phyloP scores from a whole-genome alignment of 2,797 vertebrate genomes.

The Rhynchonycteris naso region DNA sequence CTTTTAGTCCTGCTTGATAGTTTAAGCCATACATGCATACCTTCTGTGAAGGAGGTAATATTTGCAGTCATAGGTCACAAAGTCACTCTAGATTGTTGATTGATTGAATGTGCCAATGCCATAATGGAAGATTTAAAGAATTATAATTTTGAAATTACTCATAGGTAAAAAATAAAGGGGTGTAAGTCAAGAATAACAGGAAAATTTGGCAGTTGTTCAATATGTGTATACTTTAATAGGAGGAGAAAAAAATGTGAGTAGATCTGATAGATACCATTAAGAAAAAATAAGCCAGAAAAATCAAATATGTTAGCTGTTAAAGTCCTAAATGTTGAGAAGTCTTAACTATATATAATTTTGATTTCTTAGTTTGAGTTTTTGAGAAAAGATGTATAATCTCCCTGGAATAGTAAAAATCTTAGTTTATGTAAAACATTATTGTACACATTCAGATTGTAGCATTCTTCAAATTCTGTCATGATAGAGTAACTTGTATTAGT shows the following conservation, averaged over 20 bases:
- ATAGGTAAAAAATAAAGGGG: background rate
- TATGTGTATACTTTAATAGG: conserved; percentile 23
- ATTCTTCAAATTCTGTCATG: background rate
- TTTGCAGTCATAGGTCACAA: background rate
- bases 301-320: background rate
- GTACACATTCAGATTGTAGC: background rate
- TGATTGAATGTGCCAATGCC: background rate
- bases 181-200: background rate
- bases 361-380: background rate
- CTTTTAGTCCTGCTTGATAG: background rate
- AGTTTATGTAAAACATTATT: background rate
- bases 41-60: background rate
- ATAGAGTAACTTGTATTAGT: background rate
- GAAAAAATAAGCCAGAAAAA: conserved; percentile 48
- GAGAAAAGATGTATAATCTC: background rate
- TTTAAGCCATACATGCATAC: background rate
- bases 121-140: conserved; percentile 31
- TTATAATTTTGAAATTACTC: conserved; percentile 37
- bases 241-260: conserved; percentile 49
- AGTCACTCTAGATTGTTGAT: background rate
- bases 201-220: background rate
- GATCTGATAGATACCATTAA: conserved; percentile 28
- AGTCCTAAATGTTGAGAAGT: background rate
- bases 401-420: background rate
- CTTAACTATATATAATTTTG: background rate